Base-by-base conservation (phyloP, 2,797 vertebrate genomes). In the Sebastolobus altivelis region DNA sequence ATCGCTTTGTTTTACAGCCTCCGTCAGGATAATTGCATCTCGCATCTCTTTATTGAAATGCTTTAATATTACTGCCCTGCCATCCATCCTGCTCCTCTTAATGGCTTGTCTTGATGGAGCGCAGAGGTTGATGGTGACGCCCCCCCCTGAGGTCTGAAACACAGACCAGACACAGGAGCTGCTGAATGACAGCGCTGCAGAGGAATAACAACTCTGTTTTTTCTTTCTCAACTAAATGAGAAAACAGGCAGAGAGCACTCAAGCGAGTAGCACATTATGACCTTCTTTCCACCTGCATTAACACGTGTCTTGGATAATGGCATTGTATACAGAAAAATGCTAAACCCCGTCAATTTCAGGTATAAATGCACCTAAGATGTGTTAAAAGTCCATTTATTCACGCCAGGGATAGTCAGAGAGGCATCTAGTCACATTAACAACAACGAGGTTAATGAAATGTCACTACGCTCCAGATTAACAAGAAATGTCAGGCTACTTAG, bases 101-200 rank as follows among this genome's bases (percentile, higher is more conserved):
- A 90, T 87, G 77, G 74, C 63, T 87, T 81, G 66, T 88, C 80
- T 79, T 75, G 76, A 85, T 80, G 80, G 77, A 83, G 80, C 55
- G 2, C 74, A 65, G 77, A 79, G 87, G 81, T 84, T 78, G 79
- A 86, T 79, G 79, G 60, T 1, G 68, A 80, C 66, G 52, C 72
- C 85, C 67, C 61, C 63, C 63, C 43, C 66, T 22, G 38, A 84
- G 80, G 83, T 84, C 80, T 84, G 56, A 72, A 5, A n/a, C 37
- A 38, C 72, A 63, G 69, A 38, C 11, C 56, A 56, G 70, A 52
- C 29, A 40, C 43, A 52, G 31, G 40, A 72, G 70, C 78, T 79
- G 68, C 65, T 49, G 40, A 81, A 72, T 77, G 59, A 78, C 75
- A 59, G 58, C n/a, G 2, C 59, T 66, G 72, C 67, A 40, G 40